phyloP scores from a whole-genome alignment of 2,113 vertebrate genomes.

The Labeo catla region DNA sequence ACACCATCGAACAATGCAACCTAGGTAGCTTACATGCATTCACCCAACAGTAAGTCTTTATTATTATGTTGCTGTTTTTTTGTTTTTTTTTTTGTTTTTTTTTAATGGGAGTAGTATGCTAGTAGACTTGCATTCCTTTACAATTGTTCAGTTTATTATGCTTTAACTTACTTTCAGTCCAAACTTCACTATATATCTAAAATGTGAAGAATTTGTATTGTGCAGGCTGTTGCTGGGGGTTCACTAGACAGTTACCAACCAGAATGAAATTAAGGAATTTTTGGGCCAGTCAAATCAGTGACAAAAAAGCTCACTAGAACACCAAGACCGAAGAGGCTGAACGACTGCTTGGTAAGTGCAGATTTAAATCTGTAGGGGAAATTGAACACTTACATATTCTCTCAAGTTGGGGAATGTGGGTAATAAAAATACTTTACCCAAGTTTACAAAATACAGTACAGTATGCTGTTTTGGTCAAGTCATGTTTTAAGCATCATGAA shows the following conservation, averaged over 20 bases:
- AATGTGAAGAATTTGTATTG: background rate
- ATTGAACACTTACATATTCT: background rate
- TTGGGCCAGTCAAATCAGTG: background rate
- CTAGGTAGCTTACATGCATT: background rate
- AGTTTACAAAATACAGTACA: background rate
- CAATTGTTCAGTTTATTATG: background rate
- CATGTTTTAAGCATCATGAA: background rate
- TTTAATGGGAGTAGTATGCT: background rate
- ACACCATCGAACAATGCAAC: background rate
- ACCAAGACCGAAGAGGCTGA: no score
- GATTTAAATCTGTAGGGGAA: no score
- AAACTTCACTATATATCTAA: no score
- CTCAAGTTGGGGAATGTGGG: background rate
- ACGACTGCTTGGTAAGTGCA: no score
- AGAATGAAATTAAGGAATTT: background rate
- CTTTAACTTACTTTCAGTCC: no score
- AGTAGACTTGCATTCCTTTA: background rate
- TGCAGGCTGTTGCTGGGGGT: background rate
- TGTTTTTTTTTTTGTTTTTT: no score
- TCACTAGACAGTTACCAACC: background rate
- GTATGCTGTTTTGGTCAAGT: background rate
- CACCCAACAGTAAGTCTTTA: background rate
- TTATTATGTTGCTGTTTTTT: no score
- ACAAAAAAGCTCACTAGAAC: background rate
- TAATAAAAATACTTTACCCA: background rate